These are phyloP conservation scores for Morbakka virulenta DNA, from an alignment of 30 jellyfish, hydroid and myxozoan genomes.

Conservation along the genomic window DNA sequence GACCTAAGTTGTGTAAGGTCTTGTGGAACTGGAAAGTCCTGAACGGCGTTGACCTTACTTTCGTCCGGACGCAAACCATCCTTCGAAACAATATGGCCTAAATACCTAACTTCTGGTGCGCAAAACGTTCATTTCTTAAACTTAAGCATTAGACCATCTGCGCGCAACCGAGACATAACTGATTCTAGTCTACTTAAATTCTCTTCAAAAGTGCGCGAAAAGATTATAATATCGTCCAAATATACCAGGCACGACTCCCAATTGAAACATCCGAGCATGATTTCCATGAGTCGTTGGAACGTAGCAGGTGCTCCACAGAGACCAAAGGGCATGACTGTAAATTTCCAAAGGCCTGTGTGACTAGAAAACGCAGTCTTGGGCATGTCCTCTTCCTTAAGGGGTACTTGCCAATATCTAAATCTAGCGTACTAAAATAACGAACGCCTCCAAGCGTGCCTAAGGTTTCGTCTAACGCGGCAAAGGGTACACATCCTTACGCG, in stretches of 20 bases:
- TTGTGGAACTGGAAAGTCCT: conserved; percentile 36
- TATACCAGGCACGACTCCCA: conserved; percentile 51
- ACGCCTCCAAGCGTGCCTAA: conserved; percentile 45
- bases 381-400: conserved; percentile 19
- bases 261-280: conserved; percentile 23
- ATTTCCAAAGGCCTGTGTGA: conserved; percentile 30
- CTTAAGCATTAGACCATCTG: conserved; percentile 28
- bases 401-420: conserved; percentile 63
- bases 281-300: conserved; percentile 53
- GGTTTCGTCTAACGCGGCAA: conserved; percentile 55
- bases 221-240: conserved; percentile 39
- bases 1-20: conserved; percentile 38
- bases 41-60: conserved; percentile 16
- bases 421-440: conserved; percentile 35
- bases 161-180: conserved; percentile 20
- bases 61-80: conserved; percentile 37
- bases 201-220: conserved; percentile 45
- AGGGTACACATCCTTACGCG: conserved; percentile 39
- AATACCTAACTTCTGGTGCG: conserved; percentile 20
- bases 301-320: conserved; percentile 60
- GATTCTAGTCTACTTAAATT: conserved; percentile 6
- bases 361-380: conserved; percentile 6
- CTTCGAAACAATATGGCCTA: conserved; percentile 53
- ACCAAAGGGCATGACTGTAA: conserved; percentile 63
- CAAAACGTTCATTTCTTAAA: conserved; percentile 38